phyloP scores from a whole-genome alignment of 2,113 vertebrate genomes.

The Macrotis lagotis region DNA sequence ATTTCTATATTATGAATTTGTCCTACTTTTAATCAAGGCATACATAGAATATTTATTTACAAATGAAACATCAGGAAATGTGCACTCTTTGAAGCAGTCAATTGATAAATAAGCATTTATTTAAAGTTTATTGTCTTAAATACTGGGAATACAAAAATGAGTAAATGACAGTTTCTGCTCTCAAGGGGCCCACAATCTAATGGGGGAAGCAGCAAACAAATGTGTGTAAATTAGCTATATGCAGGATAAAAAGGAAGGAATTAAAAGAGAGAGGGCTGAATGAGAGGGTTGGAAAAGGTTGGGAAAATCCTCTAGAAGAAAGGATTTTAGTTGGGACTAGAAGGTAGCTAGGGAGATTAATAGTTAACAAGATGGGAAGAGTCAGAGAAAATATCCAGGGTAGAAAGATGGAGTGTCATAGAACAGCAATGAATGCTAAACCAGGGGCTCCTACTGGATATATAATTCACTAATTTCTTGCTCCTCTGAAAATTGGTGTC shows the following conservation, averaged over 20 bases:
- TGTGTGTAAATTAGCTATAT: background rate
- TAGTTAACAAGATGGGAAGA: background rate
- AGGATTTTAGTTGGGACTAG: background rate
- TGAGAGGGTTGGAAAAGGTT: background rate
- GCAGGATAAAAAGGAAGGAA: background rate
- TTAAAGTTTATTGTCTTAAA: background rate
- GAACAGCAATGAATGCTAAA: background rate
- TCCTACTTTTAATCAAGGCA: conserved; percentile 57
- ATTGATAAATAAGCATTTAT: background rate
- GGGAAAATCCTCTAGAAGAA: background rate
- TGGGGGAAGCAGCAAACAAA: background rate
- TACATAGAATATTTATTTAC: conserved; percentile 62
- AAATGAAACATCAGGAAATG: conserved; percentile 23
- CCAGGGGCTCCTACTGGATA: background rate
- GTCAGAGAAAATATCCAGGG: background rate
- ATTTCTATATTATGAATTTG: background rate
- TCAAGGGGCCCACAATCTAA: background rate
- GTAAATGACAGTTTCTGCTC: background rate
- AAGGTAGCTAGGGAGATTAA: background rate
- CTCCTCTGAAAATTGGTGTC: background rate
- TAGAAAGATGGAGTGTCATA: background rate
- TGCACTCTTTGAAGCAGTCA: conserved; percentile 34
- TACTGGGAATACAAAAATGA: background rate
- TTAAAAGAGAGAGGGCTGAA: background rate
- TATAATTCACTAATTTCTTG: background rate